Base-by-base conservation (phyloP, 2,888 invertebrate species). In the Drosophila melanosoma region DNA sequence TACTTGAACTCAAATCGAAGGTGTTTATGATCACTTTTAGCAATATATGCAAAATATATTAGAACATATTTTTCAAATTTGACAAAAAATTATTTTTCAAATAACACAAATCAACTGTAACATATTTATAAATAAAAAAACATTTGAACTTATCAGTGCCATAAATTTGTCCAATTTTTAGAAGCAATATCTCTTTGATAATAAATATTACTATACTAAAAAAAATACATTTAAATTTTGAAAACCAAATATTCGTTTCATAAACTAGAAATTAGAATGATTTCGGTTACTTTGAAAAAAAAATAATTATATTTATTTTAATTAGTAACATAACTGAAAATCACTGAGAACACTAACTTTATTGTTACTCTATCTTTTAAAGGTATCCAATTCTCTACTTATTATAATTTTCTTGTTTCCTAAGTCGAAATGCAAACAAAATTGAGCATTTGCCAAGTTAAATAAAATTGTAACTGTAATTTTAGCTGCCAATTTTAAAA, bases 401-500 rank as follows among this genome's bases (percentile, higher is more conserved):
- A 32, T 35, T 35, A 15, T 23, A 15, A 0, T 23, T 53, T n/a
- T 15, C 12, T 4, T 35, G 33, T 20, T 15, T 8, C 10, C 17
- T 29, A 23, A 56, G 38, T 38, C 35, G n/a, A 35, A 64, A 35
- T 20, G 7, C 12, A 20, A 59, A 54, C 32, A 11, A 38, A 38
- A 58, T 60, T 42, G n/a, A 56, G 12, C 11, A 38, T 20, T 45
- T 11, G 29, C 38, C 35, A 17, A 42, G 36, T 51, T 54, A 42
- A 68, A 59, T 54, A 32, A 38, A 76, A 62, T 60, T 49, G 42
- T 33, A 32, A 51, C 45, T 58, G 35, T 38, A 45, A 74, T 63
- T 66, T 54, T 10, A 40, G 48, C 61, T 73, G 79, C 58, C 76
- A 83, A 87, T 78, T 82, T 73, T 35, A 23, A 54, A 66, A 59